Evolutionary conservation across 2,888 invertebrate species (phyloP).

Genomic region (Ametastegia equiseti): DNA sequence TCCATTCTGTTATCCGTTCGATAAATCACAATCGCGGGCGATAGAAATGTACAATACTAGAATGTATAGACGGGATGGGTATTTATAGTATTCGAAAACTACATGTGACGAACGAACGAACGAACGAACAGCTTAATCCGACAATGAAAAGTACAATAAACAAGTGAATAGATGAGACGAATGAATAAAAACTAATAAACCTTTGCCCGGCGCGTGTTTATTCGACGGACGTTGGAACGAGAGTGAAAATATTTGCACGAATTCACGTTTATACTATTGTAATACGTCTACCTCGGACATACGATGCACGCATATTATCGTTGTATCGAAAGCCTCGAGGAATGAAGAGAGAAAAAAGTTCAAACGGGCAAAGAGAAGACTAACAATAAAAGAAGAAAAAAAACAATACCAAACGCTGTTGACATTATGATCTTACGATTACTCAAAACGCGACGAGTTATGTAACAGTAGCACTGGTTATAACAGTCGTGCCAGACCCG

Average conservation of each 20-base stretch:
- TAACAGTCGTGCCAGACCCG: neutral
- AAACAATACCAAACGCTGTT: neutral
- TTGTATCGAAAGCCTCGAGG: neutral
- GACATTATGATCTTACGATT: neutral
- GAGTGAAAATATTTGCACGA: conserved; percentile 10
- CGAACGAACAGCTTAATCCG: neutral
- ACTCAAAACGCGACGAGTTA: conserved; percentile 8
- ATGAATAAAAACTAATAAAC: neutral
- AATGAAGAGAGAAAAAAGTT: neutral
- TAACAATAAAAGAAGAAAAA: neutral
- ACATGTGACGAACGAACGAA: neutral
- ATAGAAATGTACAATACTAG: no score
- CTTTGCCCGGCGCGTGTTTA: neutral
- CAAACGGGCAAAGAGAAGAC: neutral
- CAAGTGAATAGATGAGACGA: neutral
- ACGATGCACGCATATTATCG: neutral
- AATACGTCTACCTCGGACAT: no score
- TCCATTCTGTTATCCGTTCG: neutral
- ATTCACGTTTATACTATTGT: neutral
- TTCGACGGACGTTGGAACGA: neutral
- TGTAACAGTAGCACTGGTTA: neutral
- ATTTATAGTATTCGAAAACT: neutral
- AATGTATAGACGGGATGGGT: no score
- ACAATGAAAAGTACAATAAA: neutral
- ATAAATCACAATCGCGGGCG: neutral